Conservation (phyloP, 2,113 vertebrate genomes). For the Engraulis encrasicolus region DNA sequence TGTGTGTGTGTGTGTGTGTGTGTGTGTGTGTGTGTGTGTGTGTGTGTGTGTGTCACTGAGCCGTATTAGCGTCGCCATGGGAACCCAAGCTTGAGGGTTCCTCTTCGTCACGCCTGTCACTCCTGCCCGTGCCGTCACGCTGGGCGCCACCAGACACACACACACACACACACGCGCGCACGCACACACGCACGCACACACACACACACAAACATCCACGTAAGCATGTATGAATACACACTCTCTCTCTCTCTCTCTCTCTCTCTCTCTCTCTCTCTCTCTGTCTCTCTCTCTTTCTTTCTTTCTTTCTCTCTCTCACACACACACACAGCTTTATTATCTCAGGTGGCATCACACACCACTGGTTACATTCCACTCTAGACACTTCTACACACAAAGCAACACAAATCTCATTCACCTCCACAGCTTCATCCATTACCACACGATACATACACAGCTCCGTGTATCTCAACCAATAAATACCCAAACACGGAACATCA, state of each 20-base stretch:
- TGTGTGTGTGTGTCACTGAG: too few species aligned
- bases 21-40: too few species aligned
- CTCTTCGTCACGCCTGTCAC: conserved; percentile 6
- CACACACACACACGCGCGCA: not conserved
- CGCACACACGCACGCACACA: not conserved
- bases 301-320: conserved; percentile 29
- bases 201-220: not conserved
- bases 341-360: too few species aligned
- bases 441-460: too few species aligned
- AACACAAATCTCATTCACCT: too few species aligned
- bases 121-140: not conserved
- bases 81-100: conserved; percentile 13
- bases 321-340: too few species aligned
- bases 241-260: not conserved
- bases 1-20: too few species aligned
- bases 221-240: not conserved
- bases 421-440: too few species aligned
- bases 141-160: not conserved
- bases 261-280: not conserved
- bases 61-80: conserved; percentile 15
- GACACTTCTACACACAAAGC: too few species aligned
- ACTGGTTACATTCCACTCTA: too few species aligned
- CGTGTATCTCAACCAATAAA: too few species aligned
- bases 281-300: not conserved
- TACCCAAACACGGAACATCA: too few species aligned